Evolutionary conservation across 2,888 invertebrate genomes (phyloP), one percentile per base, ranked within the genome.

Genomic region (Halictus ligatus): DNA sequence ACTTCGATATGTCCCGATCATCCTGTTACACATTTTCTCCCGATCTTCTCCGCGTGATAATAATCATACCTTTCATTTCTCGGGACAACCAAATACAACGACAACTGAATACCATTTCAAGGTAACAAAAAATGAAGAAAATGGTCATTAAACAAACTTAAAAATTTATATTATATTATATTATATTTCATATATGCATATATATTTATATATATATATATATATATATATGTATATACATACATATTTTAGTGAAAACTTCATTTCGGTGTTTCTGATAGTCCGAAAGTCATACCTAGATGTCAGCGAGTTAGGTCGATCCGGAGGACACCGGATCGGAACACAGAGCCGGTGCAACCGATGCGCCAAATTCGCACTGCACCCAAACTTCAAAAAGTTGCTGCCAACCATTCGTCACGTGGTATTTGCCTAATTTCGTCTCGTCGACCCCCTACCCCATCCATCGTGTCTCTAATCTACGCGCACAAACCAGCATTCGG

Each of bases 381-480:
- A 78, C 72, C 72, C 88, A 74, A 90, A 88, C 78, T 83, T 72
- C 83, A 75, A 85, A 88, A 90, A 88, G 82, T 85, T 88, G 64
- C 77, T 69, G 21, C 60, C 79, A 67, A 7, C 75, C 67, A 60
- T 76, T 79, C 78, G 54, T 21, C 64, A 74, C 67, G 76, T 84
- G 77, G 77, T 80, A 80, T 79, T 76, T 75, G 74, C 48, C 46
- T 80, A 80, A 85, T 85, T 84, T 78, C 40, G n/a, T 54, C 48
- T 43, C 64, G 4, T 54, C 75, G 54, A 0, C 18, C 29, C 25
- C 12, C 12, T 7, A 6, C 8, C 43, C 18, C 8, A 35, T 35
- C n/a, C 29, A 15, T 29, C 64, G 35, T 18, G 1, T 13, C 46
- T 21, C 50, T 78, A 58, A 77, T 64, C 77, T n/a, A 25, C 21